These are phyloP conservation scores for Cervus canadensis DNA, from an alignment of 2,113 vertebrate genomes.

Conservation along the genomic window DNA sequence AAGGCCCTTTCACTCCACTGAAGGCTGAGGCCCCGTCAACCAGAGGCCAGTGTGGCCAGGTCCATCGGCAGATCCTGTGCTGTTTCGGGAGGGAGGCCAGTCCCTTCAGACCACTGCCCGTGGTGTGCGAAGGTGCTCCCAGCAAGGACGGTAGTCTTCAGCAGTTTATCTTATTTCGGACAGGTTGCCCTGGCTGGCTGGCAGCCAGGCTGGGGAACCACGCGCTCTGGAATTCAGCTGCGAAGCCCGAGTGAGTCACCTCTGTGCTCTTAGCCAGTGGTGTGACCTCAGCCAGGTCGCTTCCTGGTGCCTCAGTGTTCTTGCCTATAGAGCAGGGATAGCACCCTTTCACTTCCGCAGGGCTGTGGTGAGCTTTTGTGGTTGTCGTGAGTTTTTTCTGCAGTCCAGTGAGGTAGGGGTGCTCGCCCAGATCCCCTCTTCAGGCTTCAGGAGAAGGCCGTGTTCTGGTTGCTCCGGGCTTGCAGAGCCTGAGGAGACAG, in stretches of 20 bases:
- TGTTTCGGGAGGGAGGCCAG: not conserved
- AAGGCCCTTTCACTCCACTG: not conserved
- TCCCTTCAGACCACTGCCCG: not conserved
- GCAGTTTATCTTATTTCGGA: not conserved
- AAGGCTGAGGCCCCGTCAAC: not conserved
- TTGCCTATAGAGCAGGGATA: not conserved
- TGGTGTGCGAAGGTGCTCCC: not conserved
- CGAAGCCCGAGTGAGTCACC: not conserved
- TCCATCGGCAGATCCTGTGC: not conserved
- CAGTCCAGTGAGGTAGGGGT: not conserved
- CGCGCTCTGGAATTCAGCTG: not conserved
- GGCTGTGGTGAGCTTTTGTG: not conserved
- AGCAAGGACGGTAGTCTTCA: not conserved
- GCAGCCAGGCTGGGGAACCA: not conserved
- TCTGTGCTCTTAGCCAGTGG: accelerated
- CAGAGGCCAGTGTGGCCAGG: not conserved
- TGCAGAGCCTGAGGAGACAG: not conserved
- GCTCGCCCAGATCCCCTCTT: not conserved
- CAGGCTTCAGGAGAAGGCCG: not conserved
- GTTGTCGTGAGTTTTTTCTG: not conserved
- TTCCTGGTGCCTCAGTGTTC: not conserved
- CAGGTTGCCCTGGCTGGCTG: not conserved
- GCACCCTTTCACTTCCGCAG: not conserved
- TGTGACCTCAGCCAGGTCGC: not conserved
- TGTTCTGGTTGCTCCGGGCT: accelerated